Evolutionary conservation across 2,888 invertebrate genomes (phyloP), one percentile per base, ranked within the genome.

Genomic region (Pseudococcus longispinus): DNA sequence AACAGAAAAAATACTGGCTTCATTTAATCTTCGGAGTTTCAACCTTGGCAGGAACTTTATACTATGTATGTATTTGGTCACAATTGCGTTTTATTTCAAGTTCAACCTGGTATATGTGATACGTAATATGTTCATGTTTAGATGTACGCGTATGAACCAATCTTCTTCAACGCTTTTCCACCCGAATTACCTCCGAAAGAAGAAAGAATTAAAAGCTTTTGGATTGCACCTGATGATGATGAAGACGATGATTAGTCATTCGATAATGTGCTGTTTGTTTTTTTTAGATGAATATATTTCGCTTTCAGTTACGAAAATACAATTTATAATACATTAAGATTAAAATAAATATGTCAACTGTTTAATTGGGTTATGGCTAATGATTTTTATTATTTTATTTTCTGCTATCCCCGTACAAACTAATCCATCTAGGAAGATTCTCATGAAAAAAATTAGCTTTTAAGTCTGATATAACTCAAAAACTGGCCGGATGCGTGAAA

Each of bases 161-260:
- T 87, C 18, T 65, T 46, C 29, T 87, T 60, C 46, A 87, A 87
- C 65, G 83, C 84, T 11, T 70, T 18, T 37, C 65, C 60, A 2
- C 87, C 87, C 9, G 70, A 65, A 65, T 46, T 87, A 65, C 87
- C 87, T 4, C 87, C 87, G 9, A 87, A 87, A 20, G 87, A 87
- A 84, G 87, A 87, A 87, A 65, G 87, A 74, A 87, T 87, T 46
- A 87, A 84, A 84, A 83, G 83, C 74, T 87, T 87, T 44, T 87
- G 87, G 87, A 15, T 20, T 46, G 23, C 65, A 4, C 83, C 83
- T 46, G 26, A 37, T n/a, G 83, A 83, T 60, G 87, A 87, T 83
- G 82, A 82, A 42, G 87, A 87, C n/a, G 87, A 87, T 74, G 65
- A 87, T 44, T 83, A 83, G 44, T 15, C 29, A 84, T 37, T 84